Evolutionary conservation across 1,140 invertebrate genomes (phyloP).

Genomic region (Bemisia tabaci): DNA sequence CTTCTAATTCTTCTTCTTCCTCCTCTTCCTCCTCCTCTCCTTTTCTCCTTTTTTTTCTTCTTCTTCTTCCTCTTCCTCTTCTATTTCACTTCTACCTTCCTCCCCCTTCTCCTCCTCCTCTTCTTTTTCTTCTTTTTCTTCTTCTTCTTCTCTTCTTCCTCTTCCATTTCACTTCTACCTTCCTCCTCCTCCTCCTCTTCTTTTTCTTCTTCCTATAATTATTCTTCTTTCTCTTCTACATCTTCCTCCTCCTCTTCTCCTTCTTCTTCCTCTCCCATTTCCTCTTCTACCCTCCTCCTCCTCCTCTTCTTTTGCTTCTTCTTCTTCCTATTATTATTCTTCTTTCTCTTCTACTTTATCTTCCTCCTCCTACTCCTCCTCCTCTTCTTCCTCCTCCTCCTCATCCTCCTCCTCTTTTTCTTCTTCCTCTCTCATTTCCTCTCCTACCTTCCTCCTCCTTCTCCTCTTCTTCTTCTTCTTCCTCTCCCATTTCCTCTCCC

Average conservation of each 20-base stretch:
- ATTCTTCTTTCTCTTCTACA: too few species aligned
- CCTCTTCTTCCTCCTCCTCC: not conserved
- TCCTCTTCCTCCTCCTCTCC: not conserved
- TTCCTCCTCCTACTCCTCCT: too few species aligned
- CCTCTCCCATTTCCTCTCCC: not conserved
- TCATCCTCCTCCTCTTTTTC: too few species aligned
- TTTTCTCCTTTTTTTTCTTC: conserved; percentile 2
- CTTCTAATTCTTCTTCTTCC: too few species aligned
- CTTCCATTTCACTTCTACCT: not conserved
- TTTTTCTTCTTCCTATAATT: conserved; percentile 1
- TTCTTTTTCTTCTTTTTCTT: not conserved
- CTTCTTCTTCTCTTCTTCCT: not conserved
- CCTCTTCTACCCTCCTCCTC: not conserved
- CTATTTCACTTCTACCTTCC: not conserved
- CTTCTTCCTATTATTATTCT: too few species aligned
- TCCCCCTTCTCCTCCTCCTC: not conserved
- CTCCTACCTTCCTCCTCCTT: not conserved
- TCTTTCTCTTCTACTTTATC: too few species aligned
- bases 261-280: not conserved
- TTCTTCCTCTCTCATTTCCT: too few species aligned
- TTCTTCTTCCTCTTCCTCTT: not conserved
- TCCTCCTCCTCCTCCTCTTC: not conserved
- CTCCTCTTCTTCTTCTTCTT: not conserved
- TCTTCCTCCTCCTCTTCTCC: too few species aligned
- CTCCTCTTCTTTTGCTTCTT: too few species aligned